Evolutionary conservation across 2,113 vertebrate species (phyloP).

Genomic region (Syngnathus scovelli): DNA sequence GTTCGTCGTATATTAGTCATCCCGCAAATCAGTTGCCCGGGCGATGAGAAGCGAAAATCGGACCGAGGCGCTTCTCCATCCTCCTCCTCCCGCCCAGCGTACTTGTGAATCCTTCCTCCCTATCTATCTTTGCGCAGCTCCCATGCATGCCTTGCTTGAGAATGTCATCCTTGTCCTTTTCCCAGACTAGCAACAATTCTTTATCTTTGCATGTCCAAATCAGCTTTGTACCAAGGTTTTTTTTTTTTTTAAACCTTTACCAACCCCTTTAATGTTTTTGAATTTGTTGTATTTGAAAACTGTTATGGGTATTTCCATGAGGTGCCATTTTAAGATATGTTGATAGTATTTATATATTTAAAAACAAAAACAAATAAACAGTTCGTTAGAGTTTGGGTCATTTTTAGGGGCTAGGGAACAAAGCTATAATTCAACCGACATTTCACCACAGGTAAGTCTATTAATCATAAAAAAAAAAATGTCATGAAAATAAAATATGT

Average conservation of each 20-base stretch:
- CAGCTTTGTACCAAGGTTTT: too few species aligned
- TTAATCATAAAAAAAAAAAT: neutral
- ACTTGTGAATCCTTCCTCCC: slow-evolving; percentile 26
- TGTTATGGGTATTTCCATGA: slow-evolving; percentile 24
- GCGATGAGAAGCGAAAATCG: slow-evolving; percentile 34
- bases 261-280: neutral
- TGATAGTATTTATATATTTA: slow-evolving; percentile 6
- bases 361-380: too few species aligned
- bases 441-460: neutral
- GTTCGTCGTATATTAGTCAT: slow-evolving; percentile 30
- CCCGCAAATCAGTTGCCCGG: slow-evolving; percentile 39
- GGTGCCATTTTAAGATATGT: slow-evolving; percentile 17
- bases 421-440: neutral
- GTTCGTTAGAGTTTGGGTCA: neutral
- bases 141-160: slow-evolving; percentile 53
- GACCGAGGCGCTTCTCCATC: slow-evolving; percentile 30
- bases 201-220: slow-evolving; percentile 24
- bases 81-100: slow-evolving; percentile 9
- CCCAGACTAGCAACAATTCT: slow-evolving; percentile 28
- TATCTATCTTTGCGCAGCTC: slow-evolving; percentile 26
- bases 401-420: neutral
- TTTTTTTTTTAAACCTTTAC: neutral
- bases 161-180: slow-evolving; percentile 37
- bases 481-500: neutral
- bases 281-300: neutral